Evolutionary conservation across 2,888 invertebrate genomes (phyloP).

Genomic region (Pollenia griseotomentosa): DNA sequence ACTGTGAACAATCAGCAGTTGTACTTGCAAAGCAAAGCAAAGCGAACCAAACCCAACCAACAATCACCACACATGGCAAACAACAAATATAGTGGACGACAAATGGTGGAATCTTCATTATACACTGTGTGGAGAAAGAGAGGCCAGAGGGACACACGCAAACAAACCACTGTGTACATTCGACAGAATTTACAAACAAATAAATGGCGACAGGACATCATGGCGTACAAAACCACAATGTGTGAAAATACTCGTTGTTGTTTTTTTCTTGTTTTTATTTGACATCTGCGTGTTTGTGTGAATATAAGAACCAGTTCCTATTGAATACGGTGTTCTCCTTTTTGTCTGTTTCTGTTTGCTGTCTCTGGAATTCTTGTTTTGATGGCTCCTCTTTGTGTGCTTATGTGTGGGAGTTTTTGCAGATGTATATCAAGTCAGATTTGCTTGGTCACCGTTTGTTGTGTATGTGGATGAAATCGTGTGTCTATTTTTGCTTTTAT

Average conservation of each 20-base stretch:
- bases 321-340: slow-evolving; percentile 2
- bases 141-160: not conserved
- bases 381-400: not conserved
- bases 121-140: not conserved
- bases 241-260: slow-evolving; percentile 66
- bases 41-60: too few relatives aligned
- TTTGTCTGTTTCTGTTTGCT: slow-evolving; percentile 20
- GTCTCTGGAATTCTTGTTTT: slow-evolving; percentile 58
- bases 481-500: slow-evolving; percentile 7
- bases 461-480: slow-evolving; percentile 20
- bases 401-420: slow-evolving; percentile 30
- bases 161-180: slow-evolving; percentile 29
- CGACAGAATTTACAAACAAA: slow-evolving; percentile 54
- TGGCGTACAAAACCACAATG: slow-evolving; percentile 71
- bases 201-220: slow-evolving; percentile 70
- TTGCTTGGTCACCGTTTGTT: slow-evolving; percentile 47
- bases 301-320: not conserved
- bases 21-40: slow-evolving; percentile 25
- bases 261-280: slow-evolving; percentile 13
- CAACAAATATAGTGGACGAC: slow-evolving; percentile 62
- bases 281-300: not conserved
- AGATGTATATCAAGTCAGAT: slow-evolving; percentile 47
- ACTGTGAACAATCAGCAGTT: slow-evolving; percentile 52
- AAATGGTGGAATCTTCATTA: slow-evolving; percentile 60
- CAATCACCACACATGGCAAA: slow-evolving; percentile 58